These are phyloP conservation scores for Junco hyemalis DNA, from an alignment of 2,113 vertebrate genomes.

Conservation along the genomic window DNA sequence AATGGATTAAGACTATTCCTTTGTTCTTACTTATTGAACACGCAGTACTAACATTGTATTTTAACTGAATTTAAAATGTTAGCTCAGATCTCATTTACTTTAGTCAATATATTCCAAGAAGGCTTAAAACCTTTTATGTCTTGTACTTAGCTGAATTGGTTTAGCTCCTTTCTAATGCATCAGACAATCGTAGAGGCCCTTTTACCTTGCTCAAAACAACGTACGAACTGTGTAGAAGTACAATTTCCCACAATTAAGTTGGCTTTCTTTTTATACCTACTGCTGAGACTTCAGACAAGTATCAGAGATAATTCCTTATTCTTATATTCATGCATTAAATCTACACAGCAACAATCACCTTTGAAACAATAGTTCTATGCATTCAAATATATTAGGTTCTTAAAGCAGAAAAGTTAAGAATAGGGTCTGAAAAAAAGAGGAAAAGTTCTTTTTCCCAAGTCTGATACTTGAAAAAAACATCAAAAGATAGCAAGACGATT, in stretches of 20 bases:
- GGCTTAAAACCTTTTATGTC: not conserved
- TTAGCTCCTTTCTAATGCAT: not conserved
- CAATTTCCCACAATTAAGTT: not conserved
- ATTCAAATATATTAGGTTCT: not conserved
- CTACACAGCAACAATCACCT: not conserved
- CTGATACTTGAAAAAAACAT: not conserved
- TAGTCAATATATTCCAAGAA: not conserved
- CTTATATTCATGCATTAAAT: not conserved
- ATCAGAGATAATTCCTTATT: not conserved
- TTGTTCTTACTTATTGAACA: constrained; percentile 5
- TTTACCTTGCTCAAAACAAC: not conserved
- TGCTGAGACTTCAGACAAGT: not conserved
- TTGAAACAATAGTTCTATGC: not conserved
- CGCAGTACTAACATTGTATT: not conserved
- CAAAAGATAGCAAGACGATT: not conserved
- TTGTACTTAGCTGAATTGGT: not conserved
- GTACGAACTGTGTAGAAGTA: not conserved
- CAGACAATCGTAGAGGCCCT: not conserved
- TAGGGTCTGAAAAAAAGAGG: not conserved
- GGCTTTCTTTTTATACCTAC: not conserved
- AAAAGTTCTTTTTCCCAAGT: not conserved
- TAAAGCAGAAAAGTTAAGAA: not conserved
- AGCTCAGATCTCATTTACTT: not conserved
- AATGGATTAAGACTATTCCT: not conserved
- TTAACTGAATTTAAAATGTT: constrained; percentile 3